phyloP scores from a whole-genome alignment of 2,888 invertebrate genomes.

The Campopleginae sp. region DNA sequence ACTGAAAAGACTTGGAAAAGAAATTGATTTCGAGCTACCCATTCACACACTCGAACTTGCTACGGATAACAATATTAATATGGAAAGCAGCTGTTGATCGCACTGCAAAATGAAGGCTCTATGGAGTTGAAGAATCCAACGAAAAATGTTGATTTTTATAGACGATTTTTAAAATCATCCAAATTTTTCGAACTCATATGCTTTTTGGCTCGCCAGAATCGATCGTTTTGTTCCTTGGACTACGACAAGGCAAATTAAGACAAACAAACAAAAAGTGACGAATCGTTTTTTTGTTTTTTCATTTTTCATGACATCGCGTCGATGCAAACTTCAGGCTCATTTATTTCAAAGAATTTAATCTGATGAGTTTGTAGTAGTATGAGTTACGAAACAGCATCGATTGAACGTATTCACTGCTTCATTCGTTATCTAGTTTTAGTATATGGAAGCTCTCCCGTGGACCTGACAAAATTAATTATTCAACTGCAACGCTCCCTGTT shows the following conservation, averaged over 20 bases:
- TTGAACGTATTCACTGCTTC: conserved; percentile 50
- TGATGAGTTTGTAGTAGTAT: conserved; percentile 22
- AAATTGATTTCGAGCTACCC: neutral
- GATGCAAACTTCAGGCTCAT: no score
- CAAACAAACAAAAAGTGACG: no score
- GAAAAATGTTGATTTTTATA: no score
- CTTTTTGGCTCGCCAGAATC: no score
- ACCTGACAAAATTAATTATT: conserved; percentile 64
- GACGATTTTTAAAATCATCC: no score
- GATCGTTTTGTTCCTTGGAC: no score
- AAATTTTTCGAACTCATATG: no score
- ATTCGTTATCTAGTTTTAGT: conserved; percentile 55
- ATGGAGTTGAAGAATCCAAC: no score
- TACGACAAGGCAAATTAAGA: no score
- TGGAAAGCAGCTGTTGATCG: neutral
- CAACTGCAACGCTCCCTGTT: conserved; percentile 50
- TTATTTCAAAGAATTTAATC: neutral
- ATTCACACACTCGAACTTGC: neutral
- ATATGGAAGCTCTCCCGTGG: conserved; percentile 42
- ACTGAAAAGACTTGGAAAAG: neutral
- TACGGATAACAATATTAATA: neutral
- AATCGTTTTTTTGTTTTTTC: no score
- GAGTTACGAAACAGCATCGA: conserved; percentile 14
- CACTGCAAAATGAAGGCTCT: neutral
- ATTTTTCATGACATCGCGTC: no score